phyloP scores from a whole-genome alignment of 2,113 vertebrate genomes.

The Malurus melanocephalus region DNA sequence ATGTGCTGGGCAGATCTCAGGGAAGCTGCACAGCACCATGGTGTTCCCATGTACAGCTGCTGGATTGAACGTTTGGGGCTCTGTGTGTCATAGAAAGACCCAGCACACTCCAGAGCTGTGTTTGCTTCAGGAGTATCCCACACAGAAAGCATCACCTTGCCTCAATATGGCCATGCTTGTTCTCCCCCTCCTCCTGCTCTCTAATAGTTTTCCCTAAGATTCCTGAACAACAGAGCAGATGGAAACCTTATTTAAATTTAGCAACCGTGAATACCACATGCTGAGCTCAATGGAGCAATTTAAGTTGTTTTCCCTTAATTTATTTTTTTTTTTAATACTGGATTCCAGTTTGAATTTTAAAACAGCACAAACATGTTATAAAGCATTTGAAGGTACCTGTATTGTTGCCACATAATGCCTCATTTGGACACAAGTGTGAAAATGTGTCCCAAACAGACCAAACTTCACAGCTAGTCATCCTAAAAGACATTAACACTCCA shows the following conservation, averaged over 20 bases:
- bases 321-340: constrained; percentile 23
- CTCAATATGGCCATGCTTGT: not conserved
- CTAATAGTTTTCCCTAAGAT: constrained; percentile 12
- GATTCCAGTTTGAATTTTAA: not conserved
- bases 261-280: constrained; percentile 42
- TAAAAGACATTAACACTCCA: constrained; percentile 55
- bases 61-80: not conserved
- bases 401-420: constrained; percentile 10
- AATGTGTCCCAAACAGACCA: constrained; percentile 58
- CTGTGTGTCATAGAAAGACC: not conserved
- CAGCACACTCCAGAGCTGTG: not conserved
- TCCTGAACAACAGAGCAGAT: constrained; percentile 58
- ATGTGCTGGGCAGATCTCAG: not conserved
- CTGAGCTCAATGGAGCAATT: constrained; percentile 65
- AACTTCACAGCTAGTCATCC: constrained; percentile 56
- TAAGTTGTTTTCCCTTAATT: constrained; percentile 45
- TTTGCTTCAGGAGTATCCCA: not conserved
- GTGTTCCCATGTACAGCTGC: not conserved
- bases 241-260: constrained; percentile 71
- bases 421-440: constrained; percentile 31
- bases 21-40: fast-evolving
- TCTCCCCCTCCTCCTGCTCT: not conserved
- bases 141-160: not conserved
- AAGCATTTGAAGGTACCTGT: constrained; percentile 1
- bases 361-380: not conserved